Percentiles rank a stretch among this genome's conserved stretches.
These are phyloP conservation scores for Pomacea maculata DNA, from an alignment of 1,140 invertebrate species.

Conservation along the genomic window DNA sequence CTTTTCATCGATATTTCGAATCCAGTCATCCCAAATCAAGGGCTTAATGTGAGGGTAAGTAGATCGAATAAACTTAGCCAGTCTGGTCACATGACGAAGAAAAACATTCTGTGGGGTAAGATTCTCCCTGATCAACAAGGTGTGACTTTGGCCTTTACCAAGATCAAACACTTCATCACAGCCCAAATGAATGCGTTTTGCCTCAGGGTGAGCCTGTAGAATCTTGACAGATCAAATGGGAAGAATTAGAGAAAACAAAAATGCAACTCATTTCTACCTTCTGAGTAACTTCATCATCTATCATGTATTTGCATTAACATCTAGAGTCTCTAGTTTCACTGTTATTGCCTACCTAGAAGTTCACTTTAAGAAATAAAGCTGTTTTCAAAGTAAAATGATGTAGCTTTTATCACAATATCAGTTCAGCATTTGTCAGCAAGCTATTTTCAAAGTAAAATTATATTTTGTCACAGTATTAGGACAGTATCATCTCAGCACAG, in stretches of 20 bases:
- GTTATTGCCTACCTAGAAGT: neutral
- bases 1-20: slow-evolving; percentile 73
- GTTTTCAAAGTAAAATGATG: too few species aligned
- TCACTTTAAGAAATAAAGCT: too few species aligned
- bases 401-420: too few species aligned
- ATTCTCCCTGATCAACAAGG: slow-evolving; percentile 51
- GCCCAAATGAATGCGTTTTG: slow-evolving; percentile 69
- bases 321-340: neutral
- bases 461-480: too few species aligned
- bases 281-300: neutral
- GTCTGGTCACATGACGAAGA: slow-evolving; percentile 63
- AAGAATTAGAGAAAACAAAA: neutral
- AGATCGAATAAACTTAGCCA: slow-evolving; percentile 63
- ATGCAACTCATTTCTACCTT: neutral
- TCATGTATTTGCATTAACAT: neutral
- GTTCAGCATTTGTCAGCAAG: too few species aligned
- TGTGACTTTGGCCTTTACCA: slow-evolving; percentile 24
- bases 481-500: too few species aligned
- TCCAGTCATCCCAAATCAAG: slow-evolving; percentile 94
- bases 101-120: slow-evolving; percentile 67
- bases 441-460: too few species aligned
- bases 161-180: slow-evolving; percentile 68
- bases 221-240: slow-evolving; percentile 54
- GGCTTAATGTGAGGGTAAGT: slow-evolving; percentile 70
- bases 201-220: slow-evolving; percentile 66